Evolutionary conservation across 2,113 vertebrate genomes (phyloP).

Genomic region (Platysteira castanea): DNA sequence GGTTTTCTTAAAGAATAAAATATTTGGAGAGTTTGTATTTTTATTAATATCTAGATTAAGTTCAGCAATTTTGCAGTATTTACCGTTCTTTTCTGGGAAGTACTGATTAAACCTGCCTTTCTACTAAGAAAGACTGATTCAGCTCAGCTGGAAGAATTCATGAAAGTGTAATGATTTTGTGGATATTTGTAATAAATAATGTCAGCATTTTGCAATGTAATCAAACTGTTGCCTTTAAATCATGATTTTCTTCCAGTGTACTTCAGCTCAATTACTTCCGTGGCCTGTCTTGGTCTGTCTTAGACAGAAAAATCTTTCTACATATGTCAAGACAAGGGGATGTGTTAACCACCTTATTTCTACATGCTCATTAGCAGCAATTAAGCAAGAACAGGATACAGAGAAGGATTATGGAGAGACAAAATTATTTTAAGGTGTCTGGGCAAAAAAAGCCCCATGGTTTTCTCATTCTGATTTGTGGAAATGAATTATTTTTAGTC

Average conservation of each 20-base stretch:
- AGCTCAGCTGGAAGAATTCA: neutral
- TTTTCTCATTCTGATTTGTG: neutral
- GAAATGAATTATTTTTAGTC: neutral
- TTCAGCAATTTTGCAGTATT: neutral
- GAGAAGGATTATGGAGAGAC: neutral
- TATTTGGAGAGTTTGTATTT: neutral
- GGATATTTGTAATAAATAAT: neutral
- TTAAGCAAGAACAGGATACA: neutral
- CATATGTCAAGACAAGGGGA: neutral
- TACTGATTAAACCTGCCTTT: neutral
- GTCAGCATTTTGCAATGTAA: neutral
- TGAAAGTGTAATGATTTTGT: neutral
- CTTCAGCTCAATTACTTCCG: neutral
- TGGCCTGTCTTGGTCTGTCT: neutral
- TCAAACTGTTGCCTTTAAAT: neutral
- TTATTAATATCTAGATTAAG: neutral
- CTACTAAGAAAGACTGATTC: neutral
- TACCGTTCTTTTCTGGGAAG: neutral
- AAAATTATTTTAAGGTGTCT: neutral
- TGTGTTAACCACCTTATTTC: neutral
- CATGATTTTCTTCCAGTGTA: neutral
- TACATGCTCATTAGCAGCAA: neutral
- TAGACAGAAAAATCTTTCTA: neutral
- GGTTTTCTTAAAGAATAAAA: neutral
- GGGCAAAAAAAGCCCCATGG: neutral